These are phyloP conservation scores for Plumapathes pennacea DNA, from an alignment of 92 coral and sea anemone species.

Conservation along the genomic window DNA sequence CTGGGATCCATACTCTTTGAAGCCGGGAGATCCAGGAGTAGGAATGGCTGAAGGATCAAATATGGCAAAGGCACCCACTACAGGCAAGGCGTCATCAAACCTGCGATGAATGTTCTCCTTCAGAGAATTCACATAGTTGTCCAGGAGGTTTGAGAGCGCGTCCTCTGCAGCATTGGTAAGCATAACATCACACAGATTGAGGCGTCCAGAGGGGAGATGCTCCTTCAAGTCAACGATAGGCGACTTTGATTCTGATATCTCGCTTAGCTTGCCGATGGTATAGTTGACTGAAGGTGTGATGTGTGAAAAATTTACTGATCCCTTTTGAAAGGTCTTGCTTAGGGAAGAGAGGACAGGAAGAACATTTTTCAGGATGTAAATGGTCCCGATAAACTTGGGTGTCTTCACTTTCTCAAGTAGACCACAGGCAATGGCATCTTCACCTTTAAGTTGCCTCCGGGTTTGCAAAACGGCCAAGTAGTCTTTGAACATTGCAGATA, in stretches of 20 bases:
- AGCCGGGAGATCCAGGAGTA: slow-evolving; percentile 56
- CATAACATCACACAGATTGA: slow-evolving; percentile 31
- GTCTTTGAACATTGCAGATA: slow-evolving; percentile 33
- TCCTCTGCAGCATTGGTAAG: slow-evolving; percentile 46
- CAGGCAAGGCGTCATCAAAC: slow-evolving; percentile 54
- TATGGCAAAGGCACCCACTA: slow-evolving; percentile 48
- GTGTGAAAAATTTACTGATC: slow-evolving; percentile 36
- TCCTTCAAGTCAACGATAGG: slow-evolving; percentile 52
- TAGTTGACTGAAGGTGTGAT: slow-evolving; percentile 39
- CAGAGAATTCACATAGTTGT: slow-evolving; percentile 42
- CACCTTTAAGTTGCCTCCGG: slow-evolving; percentile 19
- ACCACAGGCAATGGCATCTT: slow-evolving; percentile 47
- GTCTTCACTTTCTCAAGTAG: slow-evolving; percentile 45
- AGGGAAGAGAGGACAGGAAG: slow-evolving; percentile 47
- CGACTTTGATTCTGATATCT: slow-evolving; percentile 25
- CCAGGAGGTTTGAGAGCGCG: slow-evolving; percentile 33
- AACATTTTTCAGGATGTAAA: slow-evolving; percentile 37
- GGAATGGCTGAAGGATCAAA: slow-evolving; percentile 49
- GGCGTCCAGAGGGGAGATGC: slow-evolving; percentile 31
- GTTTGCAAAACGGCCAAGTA: slow-evolving; percentile 49
- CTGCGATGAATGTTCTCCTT: slow-evolving; percentile 39
- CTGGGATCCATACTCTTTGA: slow-evolving; percentile 23
- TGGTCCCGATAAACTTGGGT: slow-evolving; percentile 33
- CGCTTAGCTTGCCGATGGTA: slow-evolving; percentile 43
- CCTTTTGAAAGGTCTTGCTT: slow-evolving; percentile 55